Base-by-base conservation (phyloP, 2,888 invertebrate species). In the Smittia aterrima region DNA sequence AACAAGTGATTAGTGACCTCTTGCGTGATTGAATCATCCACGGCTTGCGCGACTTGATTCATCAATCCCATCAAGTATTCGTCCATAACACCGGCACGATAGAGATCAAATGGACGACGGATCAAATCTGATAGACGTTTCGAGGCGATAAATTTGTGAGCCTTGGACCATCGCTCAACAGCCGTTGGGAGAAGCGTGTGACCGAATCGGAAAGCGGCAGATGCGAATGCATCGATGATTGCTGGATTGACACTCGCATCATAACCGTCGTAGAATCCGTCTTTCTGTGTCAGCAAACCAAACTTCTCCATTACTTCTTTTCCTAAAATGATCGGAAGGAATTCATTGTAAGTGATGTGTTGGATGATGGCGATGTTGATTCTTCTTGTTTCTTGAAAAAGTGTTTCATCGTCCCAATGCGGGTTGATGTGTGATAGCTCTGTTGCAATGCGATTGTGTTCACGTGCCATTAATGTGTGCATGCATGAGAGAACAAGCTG, bases 41-140 rank as follows among this genome's bases (percentile, higher is more conserved):
- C 95, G 79, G 95, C 94, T 82, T 95, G 95, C 1, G 95, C 94
- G 22, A 95, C 94, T 85, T 96, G 95, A 82, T 95, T 95, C 90
- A 94, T 92, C 76, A 95, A 84, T 41, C 95, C 95, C 92, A 95
- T 93, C 40, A 95, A 88, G 80, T 95, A 96, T 83, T 95, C 94
- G 80, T 96, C 95, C 32, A 95, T 84, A 1, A 95, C 92, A 74
- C 95, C 95, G 18, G 95, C 93, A 79, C 95, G 87, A 83, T 95
- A 96, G 77, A 96, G 84, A 82, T 95, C 95, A 81, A 91, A 95
- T 0, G 96, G 96, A 79, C 94, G 88, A 78, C 95, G 88, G 79
- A 95, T 94, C 75, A 95, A 86, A 80, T 95, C 93, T 0, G 95
- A 93, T 67, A 96, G 84, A 78, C 95, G 87, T 81, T 94, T 93